Percentiles rank a stretch among this genome's conserved stretches.
Conservation (phyloP, 2,888 invertebrate species). For the Oasisia sp. region DNA sequence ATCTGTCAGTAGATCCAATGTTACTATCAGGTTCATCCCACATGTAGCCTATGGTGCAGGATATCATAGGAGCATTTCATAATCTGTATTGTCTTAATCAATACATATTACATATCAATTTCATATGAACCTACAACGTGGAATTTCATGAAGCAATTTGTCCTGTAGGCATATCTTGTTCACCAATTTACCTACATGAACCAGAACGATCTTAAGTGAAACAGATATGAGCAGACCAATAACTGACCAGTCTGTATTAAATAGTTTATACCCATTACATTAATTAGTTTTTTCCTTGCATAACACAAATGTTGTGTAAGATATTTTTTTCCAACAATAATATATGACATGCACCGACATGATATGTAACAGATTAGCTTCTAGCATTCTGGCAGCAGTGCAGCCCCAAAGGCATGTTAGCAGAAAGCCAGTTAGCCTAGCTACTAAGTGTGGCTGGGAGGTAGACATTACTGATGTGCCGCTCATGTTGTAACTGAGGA, state of each 20-base stretch:
- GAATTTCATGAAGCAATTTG: too few species aligned
- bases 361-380: background rate
- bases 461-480: background rate
- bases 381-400: background rate
- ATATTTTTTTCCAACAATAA: background rate
- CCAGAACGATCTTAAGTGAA: too few species aligned
- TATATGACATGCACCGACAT: background rate
- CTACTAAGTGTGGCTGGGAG: background rate
- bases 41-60: background rate
- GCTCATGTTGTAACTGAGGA: background rate
- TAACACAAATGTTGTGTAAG: background rate
- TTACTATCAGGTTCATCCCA: background rate
- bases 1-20: background rate
- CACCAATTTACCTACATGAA: too few species aligned
- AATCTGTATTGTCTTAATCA: background rate
- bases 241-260: too few species aligned
- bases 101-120: background rate
- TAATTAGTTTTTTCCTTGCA: too few species aligned
- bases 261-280: too few species aligned
- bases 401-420: background rate
- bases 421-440: background rate
- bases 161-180: too few species aligned
- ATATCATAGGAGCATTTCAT: background rate
- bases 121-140: background rate
- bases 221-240: too few species aligned